Base-by-base conservation (phyloP, 2,797 vertebrate species). In the Aulostomus chinensis region DNA sequence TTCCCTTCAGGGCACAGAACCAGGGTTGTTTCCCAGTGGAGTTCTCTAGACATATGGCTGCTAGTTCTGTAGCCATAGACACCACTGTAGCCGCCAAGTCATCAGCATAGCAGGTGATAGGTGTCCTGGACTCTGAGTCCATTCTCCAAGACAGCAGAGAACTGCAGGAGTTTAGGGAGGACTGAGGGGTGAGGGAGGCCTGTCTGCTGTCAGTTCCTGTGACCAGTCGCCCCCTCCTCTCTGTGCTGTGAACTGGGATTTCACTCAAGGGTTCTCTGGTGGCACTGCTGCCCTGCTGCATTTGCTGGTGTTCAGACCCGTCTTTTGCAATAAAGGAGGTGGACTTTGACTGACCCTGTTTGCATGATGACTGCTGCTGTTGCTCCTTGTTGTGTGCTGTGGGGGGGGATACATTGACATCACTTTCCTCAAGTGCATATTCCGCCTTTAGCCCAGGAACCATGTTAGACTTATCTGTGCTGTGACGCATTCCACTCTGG, bases 51-150 rank as follows among this genome's bases (percentile, higher is more conserved):
- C 94, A 99, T 81, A 99, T 97, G 10, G 97, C 97, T 59, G 97
- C 97, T 54, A 99, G 91, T 86, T 99, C 97, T 9, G 97, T 99
- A 73, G 97, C 97, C 96, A 99, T 99, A 53, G 97, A 99, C 60
- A 99, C 95, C 29, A 99, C 96, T 0, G 96, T 99, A 43, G 95
- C 89, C 15, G 97, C 94, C 78, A 99, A 78, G 78, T 99, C 95
- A 69, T 98, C 97, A 1, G 97, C 97, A 55, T 96, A 99, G 72
- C 96, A 95, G 31, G 91, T 86, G 54, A 99, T 85, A 32, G 92
- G 90, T 31, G 94, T 92, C 73, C 87, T 86, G 29, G 68, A 81
- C 21, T 94, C 94, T 9, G 88, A 72, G 56, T 93, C 85, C 47
- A 83, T 88, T 84, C 91, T 94, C 26, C 88, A 82, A 22, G 86